phyloP scores from a whole-genome alignment of 2,888 invertebrate genomes.

The Xylocampa areola region DNA sequence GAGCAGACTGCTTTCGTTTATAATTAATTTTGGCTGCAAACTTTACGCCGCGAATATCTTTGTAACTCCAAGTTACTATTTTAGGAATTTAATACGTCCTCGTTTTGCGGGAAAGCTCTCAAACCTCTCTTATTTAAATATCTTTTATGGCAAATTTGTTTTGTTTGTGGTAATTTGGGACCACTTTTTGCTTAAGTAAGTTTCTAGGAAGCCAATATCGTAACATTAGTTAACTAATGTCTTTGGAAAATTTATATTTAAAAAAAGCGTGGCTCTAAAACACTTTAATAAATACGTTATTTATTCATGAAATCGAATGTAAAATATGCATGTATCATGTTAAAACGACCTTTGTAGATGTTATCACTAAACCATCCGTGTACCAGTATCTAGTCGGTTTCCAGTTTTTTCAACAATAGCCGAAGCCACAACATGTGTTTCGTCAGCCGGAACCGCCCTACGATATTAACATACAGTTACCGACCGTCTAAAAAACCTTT shows the following conservation, averaged over 20 bases:
- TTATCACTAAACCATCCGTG: constrained; percentile 72
- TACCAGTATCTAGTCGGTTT: constrained; percentile 70
- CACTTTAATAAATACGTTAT: constrained; percentile 51
- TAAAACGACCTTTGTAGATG: constrained; percentile 65
- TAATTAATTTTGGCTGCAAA: constrained; percentile 68
- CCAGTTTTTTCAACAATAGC: constrained; percentile 79
- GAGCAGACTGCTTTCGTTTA: constrained; percentile 62
- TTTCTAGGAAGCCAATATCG: constrained; percentile 4
- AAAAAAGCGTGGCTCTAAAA: constrained; percentile 17
- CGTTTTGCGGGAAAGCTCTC: constrained; percentile 51
- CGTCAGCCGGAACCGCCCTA: constrained; percentile 80
- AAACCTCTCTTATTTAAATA: constrained; percentile 46
- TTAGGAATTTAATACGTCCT: constrained; percentile 63
- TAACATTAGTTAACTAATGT: too few species aligned
- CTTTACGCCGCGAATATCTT: constrained; percentile 64
- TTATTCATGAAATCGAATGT: constrained; percentile 57
- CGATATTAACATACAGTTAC: constrained; percentile 84
- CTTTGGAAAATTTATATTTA: background rate
- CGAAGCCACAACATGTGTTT: constrained; percentile 82
- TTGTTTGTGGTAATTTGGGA: constrained; percentile 29
- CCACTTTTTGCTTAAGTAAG: constrained; percentile 8
- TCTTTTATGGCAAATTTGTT: constrained; percentile 34
- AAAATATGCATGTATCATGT: constrained; percentile 57
- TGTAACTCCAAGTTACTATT: constrained; percentile 62
- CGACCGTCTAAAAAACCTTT: constrained; percentile 74